phyloP scores from a whole-genome alignment of 2,113 vertebrate species.

The Chlorodrepanis virens region DNA sequence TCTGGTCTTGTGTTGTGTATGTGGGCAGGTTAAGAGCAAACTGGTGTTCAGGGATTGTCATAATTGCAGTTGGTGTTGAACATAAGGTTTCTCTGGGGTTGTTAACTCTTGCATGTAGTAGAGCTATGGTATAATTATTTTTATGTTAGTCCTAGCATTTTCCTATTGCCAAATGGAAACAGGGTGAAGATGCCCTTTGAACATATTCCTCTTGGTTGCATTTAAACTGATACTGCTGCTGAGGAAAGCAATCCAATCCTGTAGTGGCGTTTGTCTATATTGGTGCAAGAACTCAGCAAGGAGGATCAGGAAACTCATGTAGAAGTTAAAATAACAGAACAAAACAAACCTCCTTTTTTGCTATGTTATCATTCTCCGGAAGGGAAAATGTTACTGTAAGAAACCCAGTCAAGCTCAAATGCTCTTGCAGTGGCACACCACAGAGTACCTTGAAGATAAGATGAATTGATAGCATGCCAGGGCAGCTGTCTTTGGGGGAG shows the following conservation, averaged over 20 bases:
- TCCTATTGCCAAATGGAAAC: background rate
- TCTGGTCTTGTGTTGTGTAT: fast-evolving
- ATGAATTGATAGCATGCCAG: background rate
- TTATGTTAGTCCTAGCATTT: background rate
- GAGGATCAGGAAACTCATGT: background rate
- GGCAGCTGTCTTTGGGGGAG: background rate
- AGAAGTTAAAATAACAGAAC: background rate
- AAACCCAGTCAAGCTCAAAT: background rate
- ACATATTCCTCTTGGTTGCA: background rate
- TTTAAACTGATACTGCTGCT: background rate
- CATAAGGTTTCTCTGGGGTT: background rate
- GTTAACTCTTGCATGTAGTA: background rate
- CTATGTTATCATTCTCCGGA: background rate
- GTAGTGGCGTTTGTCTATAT: background rate
- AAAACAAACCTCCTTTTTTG: background rate
- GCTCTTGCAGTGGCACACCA: background rate
- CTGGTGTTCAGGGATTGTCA: background rate
- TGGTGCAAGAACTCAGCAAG: background rate
- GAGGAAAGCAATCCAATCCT: background rate
- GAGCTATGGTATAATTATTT: background rate
- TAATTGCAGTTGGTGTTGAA: background rate
- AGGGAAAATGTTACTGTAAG: background rate
- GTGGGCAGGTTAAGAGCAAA: constrained; percentile 12
- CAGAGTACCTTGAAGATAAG: background rate
- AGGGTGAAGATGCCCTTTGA: background rate